Base-by-base conservation (phyloP, 2,888 invertebrate genomes). In the Xylota segnis region DNA sequence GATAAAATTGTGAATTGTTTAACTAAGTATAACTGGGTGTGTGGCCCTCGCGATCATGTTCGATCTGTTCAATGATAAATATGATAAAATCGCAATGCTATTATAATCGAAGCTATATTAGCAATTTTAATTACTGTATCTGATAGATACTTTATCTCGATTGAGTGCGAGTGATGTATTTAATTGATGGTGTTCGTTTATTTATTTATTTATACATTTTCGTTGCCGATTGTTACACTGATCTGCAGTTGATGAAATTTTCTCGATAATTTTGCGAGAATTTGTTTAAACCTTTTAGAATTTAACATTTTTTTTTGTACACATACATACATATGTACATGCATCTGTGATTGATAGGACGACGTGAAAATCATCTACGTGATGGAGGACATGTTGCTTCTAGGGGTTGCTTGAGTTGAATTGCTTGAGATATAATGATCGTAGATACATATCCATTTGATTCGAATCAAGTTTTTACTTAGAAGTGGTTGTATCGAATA, bases 151-250 rank as follows among this genome's bases (percentile, higher is more conserved):
- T 63, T 43, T 70, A 83, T 78, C 68, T 78, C 27, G 66, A 68
- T 66, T 61, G 37, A 58, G 78, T 83, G 59, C 47, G 45, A 74
- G 61, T 68, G 83, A n/a, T n/a, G 23, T 68, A 68, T 59, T 78
- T 68, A 83, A 74, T 79, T 84, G 58, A 74, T 77, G 59, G 61
- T 75, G 70, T 58, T 79, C 66, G 52, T 45, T 63, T 56, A 34
- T 54, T 34, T 18, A 43, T 32, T 45, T 27, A 9, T 61, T 4
- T 14, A 18, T n/a, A n/a, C n/a, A n/a, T n/a, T n/a, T 14, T 23
- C 65, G 56, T 77, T 71, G 43, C 70, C 37, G 63, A 65, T 83
- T 71, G 54, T 66, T 78, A 71, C 83, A 77, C 77, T 66, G n/a
- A 50, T 32, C 29, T 61, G 56, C 50, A 40, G 54, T 52, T 27